phyloP scores from a whole-genome alignment of 2,797 vertebrate genomes.

The Cirrhinus molitorella region DNA sequence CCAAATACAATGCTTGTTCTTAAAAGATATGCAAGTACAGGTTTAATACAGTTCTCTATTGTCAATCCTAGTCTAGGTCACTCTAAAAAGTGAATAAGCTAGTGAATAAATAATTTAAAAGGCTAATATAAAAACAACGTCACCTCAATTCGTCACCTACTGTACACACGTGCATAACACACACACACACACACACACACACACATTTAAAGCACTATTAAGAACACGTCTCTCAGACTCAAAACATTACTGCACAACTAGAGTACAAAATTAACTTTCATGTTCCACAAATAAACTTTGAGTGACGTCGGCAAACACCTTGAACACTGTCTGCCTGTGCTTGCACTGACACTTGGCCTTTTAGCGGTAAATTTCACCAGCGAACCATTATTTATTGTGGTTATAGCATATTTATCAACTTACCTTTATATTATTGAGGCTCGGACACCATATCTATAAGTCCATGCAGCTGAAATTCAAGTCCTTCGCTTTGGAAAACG shows the following conservation, averaged over 20 bases:
- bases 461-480: slow-evolving; percentile 41
- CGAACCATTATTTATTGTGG: slow-evolving; percentile 8
- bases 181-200: not conserved
- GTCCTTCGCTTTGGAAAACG: slow-evolving; percentile 45
- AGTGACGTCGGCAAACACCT: slow-evolving; percentile 53
- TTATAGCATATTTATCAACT: slow-evolving; percentile 58
- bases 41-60: not conserved
- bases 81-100: not conserved
- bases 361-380: not conserved
- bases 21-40: not conserved
- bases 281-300: not conserved
- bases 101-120: not conserved
- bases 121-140: not conserved
- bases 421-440: slow-evolving; percentile 63
- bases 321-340: slow-evolving; percentile 15
- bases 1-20: not conserved
- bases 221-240: not conserved
- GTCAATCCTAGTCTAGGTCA: not conserved
- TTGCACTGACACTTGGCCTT: not conserved
- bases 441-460: not conserved
- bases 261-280: not conserved
- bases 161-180: not conserved
- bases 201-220: not conserved
- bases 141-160: not conserved
- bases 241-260: not conserved